Evolutionary conservation across 2,113 vertebrate genomes (phyloP), one percentile per base, ranked within the genome.

Genomic region (Otis tarda): DNA sequence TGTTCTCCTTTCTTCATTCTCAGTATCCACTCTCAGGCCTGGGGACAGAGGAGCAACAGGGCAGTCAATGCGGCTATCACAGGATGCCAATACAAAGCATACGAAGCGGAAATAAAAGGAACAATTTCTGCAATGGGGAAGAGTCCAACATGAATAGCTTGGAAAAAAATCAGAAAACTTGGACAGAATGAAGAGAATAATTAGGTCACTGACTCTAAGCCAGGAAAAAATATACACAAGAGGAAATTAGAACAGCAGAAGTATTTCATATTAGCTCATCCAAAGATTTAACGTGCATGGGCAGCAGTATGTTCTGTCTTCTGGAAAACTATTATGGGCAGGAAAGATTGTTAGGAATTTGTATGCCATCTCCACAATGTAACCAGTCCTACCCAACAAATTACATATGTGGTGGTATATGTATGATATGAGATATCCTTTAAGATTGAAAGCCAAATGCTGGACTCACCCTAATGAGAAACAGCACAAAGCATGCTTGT

Each of bases 211-310:
- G 95, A 97, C 86, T 84, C 81, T 91, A 70, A 97, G 97, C 97
- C 98, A 98, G 97, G 97, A 98, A 98, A 97, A 97, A 98, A 97
- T 91, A 97, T 83, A 94, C 82, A 95, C 17, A 81, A 96, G 95
- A 97, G 96, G 96, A 97, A 98, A 98, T 80, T 97, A 94, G 96
- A 97, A 91, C 88, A 52, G 93, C 92, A 97, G 92, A 96, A 97
- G 83, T 90, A 97, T 97, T 97, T 98, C 70, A 78, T 95, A 94
- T 97, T 93, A 97, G 87, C 82, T 97, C 94, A 97, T 95, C 94
- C 87, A 71, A 96, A 95, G 92, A 53, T 95, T 97, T 97, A 97
- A 95, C 43, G 13, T 96, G 97, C 87, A 93, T 57, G 59, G 95
- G 89, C 94, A 88, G 92, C 64, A 94, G 89, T 89, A 86, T 89